A percentile compares a stretch with the other conserved stretches of the same genome.
phyloP scores from a whole-genome alignment of 2,113 vertebrate species.

The Laticauda laticaudata region DNA sequence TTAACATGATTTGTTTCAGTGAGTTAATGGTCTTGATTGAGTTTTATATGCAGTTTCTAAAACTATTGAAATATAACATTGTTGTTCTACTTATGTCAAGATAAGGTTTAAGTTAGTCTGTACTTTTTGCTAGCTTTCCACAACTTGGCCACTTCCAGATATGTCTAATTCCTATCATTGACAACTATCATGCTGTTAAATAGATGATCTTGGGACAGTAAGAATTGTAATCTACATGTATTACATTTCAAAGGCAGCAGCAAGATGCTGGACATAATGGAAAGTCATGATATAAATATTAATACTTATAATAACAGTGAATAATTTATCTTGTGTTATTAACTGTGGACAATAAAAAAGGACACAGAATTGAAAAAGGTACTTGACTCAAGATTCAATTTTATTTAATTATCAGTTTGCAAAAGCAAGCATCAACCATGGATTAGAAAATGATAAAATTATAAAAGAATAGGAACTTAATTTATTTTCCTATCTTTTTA shows the following conservation, averaged over 20 bases:
- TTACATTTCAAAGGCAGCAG: not conserved
- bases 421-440: not conserved
- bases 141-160: not conserved
- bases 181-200: not conserved
- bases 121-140: not conserved
- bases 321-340: slow-evolving; percentile 4
- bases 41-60: not conserved
- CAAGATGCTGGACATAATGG: not conserved
- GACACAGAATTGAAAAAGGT: slow-evolving; percentile 10
- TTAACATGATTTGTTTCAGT: not conserved
- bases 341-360: not conserved
- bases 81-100: not conserved
- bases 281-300: not conserved
- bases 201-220: not conserved
- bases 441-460: slow-evolving; percentile 18
- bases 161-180: not conserved
- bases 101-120: not conserved
- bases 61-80: not conserved
- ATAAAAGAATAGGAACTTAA: not conserved
- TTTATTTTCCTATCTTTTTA: not conserved
- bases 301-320: not conserved
- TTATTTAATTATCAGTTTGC: slow-evolving; percentile 49
- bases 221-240: not conserved
- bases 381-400: slow-evolving; percentile 26
- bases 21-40: not conserved